Evolutionary conservation across 2,113 vertebrate species (phyloP).

Genomic region (Melanerpes aurifrons): DNA sequence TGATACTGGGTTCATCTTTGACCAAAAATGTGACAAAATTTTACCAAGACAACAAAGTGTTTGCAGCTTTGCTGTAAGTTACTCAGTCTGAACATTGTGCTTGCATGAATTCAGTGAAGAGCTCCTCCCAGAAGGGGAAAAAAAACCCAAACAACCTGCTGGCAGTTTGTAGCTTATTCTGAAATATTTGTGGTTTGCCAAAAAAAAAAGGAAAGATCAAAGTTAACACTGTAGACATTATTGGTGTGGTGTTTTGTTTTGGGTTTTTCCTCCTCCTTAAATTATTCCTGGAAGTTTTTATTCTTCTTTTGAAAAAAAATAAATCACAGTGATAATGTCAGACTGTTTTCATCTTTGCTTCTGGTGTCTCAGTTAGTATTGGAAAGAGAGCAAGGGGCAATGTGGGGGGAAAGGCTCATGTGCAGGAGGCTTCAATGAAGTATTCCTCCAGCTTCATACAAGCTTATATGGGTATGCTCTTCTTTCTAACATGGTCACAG

Average conservation of each 20-base stretch:
- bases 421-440: not conserved
- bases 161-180: not conserved
- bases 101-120: not conserved
- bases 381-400: not conserved
- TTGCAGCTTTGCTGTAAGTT: not conserved
- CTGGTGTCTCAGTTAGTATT: not conserved
- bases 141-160: not conserved
- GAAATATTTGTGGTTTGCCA: not conserved
- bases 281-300: not conserved
- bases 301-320: not conserved
- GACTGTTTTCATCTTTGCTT: not conserved
- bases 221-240: not conserved
- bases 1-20: not conserved
- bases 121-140: not conserved
- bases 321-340: not conserved
- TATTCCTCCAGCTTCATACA: not conserved
- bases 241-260: too few relatives aligned
- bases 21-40: not conserved
- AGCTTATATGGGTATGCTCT: accelerated
- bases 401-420: not conserved
- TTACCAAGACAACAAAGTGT: not conserved
- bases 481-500: not conserved
- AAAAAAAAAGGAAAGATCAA: not conserved
- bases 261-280: not conserved
- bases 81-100: not conserved